Conservation (phyloP, 37 sponge, comb jelly and placozoan species). For the Bolinopsis microptera region DNA sequence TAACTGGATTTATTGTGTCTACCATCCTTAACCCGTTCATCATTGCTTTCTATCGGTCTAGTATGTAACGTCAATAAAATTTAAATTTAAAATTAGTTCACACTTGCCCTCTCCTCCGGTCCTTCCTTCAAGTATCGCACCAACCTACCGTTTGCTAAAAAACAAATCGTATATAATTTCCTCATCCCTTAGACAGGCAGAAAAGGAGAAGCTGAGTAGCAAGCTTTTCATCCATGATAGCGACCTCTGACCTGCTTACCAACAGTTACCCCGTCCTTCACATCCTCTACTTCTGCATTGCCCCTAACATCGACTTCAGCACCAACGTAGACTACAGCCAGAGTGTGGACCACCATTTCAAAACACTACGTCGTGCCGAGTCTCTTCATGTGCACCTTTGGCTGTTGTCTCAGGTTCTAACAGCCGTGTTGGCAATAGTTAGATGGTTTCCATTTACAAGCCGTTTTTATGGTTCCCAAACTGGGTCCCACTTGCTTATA, state of each 20-base stretch:
- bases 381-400: constrained; percentile 15
- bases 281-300: constrained; percentile 36
- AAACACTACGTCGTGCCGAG: not conserved
- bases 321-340: not conserved
- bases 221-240: constrained; percentile 20
- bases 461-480: not conserved
- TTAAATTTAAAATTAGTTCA: no score
- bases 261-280: constrained; percentile 47
- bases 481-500: not conserved
- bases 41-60: not conserved
- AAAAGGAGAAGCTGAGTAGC: constrained; percentile 3
- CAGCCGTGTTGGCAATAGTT: constrained; percentile 3
- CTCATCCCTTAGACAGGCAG: not conserved
- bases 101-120: no score
- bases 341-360: not conserved
- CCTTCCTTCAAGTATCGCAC: no score
- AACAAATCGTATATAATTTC: no score
- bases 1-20: constrained; percentile 16
- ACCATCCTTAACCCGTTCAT: constrained; percentile 9
- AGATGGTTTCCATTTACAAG: constrained; percentile 22
- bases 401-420: constrained; percentile 24
- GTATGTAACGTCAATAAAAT: no score
- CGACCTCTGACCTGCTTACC: not conserved
- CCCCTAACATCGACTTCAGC: not conserved
- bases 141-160: no score